Base-by-base conservation (phyloP, 1,140 invertebrate genomes). In the Drosophila baimaii region DNA sequence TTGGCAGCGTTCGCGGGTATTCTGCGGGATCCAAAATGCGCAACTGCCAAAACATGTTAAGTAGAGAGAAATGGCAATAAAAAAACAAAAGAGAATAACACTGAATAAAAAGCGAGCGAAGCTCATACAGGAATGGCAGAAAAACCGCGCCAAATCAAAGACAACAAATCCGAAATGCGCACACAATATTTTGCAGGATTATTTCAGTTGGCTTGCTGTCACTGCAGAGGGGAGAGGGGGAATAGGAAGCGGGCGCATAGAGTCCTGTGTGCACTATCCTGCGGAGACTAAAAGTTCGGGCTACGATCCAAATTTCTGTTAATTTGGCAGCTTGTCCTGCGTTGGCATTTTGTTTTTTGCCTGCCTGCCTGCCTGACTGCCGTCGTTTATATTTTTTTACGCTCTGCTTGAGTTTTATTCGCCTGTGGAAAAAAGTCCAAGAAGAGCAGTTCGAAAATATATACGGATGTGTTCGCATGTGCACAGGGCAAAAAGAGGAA, bases 181-280 rank as follows among this genome's bases (percentile, higher is more conserved):
- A 77, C 65, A 77, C 75, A 89, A 88, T 88, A 88, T 88, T 88
- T 88, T 88, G 71, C 68, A 75, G 83, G 83, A 88, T 88, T 88
- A 88, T 88, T 88, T 88, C 83, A 89, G 83, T 88, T 88, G 84
- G 83, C 83, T 88, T 88, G 66, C 57, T 79, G 84, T 88, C 84
- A 79, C 64, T 70, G 81, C 44, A 56, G 25, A 46, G 21, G 23
- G 15, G 37, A 12, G 33, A n/a, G n/a, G 7, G 21, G 19, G 12
- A 13, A 12, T 0, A n/a, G 17, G 19, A n/a, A 44, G 12, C 25
- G 44, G 21, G 6, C n/a, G 31, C 21, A 23, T 2, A 7, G 29
- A 57, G 43, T 37, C 54, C 54, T 33, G 37, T 33, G 37, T 49
- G 59, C 58, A 71, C 52, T 71, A 43, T 61, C 64, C 61, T 73